Base-by-base conservation (phyloP, 2,888 invertebrate genomes). In the Epinotia nisella region DNA sequence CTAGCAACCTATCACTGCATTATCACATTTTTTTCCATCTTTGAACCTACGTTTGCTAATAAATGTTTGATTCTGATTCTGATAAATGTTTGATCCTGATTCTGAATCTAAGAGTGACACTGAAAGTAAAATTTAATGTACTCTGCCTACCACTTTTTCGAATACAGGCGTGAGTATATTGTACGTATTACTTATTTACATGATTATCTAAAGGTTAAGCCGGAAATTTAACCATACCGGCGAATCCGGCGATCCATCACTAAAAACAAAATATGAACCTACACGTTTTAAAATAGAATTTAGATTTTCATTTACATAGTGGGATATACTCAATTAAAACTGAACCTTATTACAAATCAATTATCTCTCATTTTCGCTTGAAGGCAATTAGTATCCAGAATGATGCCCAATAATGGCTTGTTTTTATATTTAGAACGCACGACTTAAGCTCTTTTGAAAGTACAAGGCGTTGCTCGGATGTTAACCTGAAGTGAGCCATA, bases 231-330 rank as follows among this genome's bases (percentile, higher is more conserved):
- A 11, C 60, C 60, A 13, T n/a, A n/a, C 17, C 29, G 0, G n/a
- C 35, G n/a, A n/a, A 11, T 49, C 17, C 29, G 0, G n/a, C 35
- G n/a, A n/a, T 19, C 11, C 11, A 17, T 60, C 41, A 60, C 4
- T 9, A 60, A 58, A 41, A 41, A 41, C 39, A 13, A 49, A 49
- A 49, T 13, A 49, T 17, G 2, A 39, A 39, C 39, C 59, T 39
- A 39, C 60, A 39, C 39, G 19, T 17, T 41, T 13, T 29, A 19
- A 39, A 60, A 60, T 11, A 5, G 0, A 19, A 60, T 19, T 60
- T 19, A 41, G 41, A 60, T 41, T 39, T 60, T 19, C 17, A 60
- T 19, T 39, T 60, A 13, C 59, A 39, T 35, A 59, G 17, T 35
- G 21, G 55, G 15, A 1, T 9, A 10, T n/a, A 59, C 11, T 39